Base-by-base conservation (phyloP, 2,113 vertebrate genomes). In the Sminthopsis crassicaudata region DNA sequence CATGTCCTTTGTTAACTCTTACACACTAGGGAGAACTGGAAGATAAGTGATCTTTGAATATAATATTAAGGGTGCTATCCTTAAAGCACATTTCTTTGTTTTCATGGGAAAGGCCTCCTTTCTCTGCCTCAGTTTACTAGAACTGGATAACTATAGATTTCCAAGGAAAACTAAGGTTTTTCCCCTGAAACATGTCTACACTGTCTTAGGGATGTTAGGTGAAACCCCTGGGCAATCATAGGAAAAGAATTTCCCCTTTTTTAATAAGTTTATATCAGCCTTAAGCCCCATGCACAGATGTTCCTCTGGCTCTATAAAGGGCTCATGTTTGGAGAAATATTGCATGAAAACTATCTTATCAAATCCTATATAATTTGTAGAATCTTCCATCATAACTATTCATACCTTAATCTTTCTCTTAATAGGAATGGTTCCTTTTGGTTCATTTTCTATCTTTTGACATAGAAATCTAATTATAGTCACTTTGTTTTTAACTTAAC, bases 401-500 rank as follows among this genome's bases (percentile, higher is more conserved):
- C n/a, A 91, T 5, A 16, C 16, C 8, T n/a, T 23, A 84, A 42
- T 92, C 23, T 89, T 55, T 90, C 27, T 84, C 36, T 48, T 48
- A 92, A 92, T 76, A 95, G 52, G 24, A 94, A 50, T 92, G 53
- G 55, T 51, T 91, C 8, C 51, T 88, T 94, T 94, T 88, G 48
- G 48, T 48, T 48, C 48, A 48, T 48, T 48, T 7, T 42, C 84
- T 46, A 1, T 90, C n/a, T 84, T 84, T 14, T 84, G 67, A 84
- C 42, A n/a, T 7, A 42, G 67, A 76, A 42, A 84, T 84, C 16
- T 46, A 30, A 67, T 94, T 94, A 46, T 30, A 95, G 10, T 54
- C 93, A 53, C 48, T 96, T 94, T 95, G n/a, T 92, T 48, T 92
- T 25, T 92, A 48, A 48, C 57, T 27, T 93, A 53, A 11, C 54